Percentiles rank a stretch among this genome's conserved stretches.
Evolutionary conservation across 37 sponge, comb jelly and placozoan genomes (phyloP).

Genomic region (Chondrilla cf. caribensis): DNA sequence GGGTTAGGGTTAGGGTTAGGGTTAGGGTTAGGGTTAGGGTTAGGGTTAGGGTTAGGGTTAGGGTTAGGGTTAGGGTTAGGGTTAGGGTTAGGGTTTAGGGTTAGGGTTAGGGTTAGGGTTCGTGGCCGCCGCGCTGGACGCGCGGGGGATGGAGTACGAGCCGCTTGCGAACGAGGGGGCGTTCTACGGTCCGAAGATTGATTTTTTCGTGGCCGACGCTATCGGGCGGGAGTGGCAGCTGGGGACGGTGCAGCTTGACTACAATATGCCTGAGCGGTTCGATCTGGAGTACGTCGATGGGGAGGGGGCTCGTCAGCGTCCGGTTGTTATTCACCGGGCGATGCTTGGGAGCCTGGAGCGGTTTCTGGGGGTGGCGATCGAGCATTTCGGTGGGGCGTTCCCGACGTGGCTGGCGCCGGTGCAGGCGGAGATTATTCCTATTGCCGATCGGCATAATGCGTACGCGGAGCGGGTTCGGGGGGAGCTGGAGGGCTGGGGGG

Average conservation of each 20-base stretch:
- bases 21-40: too few relatives aligned
- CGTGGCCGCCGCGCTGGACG: too few relatives aligned
- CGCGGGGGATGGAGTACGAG: too few relatives aligned
- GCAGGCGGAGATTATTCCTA: slow-evolving; percentile 19
- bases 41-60: too few relatives aligned
- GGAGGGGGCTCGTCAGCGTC: background rate
- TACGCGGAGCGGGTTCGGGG: slow-evolving; percentile 4
- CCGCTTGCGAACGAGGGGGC: too few relatives aligned
- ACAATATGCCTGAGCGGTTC: slow-evolving; percentile 29
- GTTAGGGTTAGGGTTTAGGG: too few relatives aligned
- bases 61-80: too few relatives aligned
- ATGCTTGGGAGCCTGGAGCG: slow-evolving; percentile 28
- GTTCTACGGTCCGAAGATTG: slow-evolving; percentile 42
- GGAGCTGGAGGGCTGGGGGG: background rate
- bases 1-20: too few relatives aligned
- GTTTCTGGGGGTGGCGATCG: slow-evolving; percentile 22
- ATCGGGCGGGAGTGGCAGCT: slow-evolving; percentile 12
- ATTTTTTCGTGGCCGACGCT: slow-evolving; percentile 24
- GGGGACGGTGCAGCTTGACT: slow-evolving; percentile 37
- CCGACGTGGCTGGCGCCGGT: slow-evolving; percentile 27
- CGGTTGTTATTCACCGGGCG: slow-evolving; percentile 36
- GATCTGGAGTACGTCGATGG: slow-evolving; percentile 15
- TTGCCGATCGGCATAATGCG: background rate
- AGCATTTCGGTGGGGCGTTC: slow-evolving; percentile 31
- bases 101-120: too few relatives aligned